These are phyloP conservation scores for Coleophora flavipennella DNA, from an alignment of 2,888 invertebrate species.

Conservation along the genomic window DNA sequence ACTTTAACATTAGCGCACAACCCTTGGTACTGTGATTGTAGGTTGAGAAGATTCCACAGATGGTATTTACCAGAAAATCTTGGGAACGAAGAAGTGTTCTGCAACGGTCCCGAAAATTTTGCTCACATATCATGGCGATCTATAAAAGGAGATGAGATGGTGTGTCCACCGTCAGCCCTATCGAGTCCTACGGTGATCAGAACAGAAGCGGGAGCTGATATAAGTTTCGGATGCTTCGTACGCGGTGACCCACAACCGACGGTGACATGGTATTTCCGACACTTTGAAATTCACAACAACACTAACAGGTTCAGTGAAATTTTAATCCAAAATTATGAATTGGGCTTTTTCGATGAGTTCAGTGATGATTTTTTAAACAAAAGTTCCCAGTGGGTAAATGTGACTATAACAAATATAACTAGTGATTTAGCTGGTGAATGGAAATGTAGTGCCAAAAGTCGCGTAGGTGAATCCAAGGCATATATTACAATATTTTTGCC, in stretches of 20 bases:
- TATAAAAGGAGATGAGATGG: conserved; percentile 81
- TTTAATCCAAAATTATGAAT: conserved; percentile 36
- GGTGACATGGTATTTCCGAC: conserved; percentile 85
- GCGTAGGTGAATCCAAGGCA: conserved; percentile 72
- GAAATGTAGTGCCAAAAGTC: conserved; percentile 83
- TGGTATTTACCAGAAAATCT: conserved; percentile 87
- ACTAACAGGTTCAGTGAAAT: conserved; percentile 47
- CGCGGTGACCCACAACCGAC: conserved; percentile 87
- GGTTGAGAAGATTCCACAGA: conserved; percentile 83
- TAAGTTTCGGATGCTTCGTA: conserved; percentile 85
- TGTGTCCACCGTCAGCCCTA: conserved; percentile 82
- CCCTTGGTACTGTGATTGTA: conserved; percentile 93
- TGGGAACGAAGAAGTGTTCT: conserved; percentile 80
- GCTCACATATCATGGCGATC: conserved; percentile 81
- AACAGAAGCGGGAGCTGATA: conserved; percentile 86
- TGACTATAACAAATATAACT: conserved; percentile 86
- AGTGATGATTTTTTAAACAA: conserved; percentile 53
- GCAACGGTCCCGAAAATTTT: conserved; percentile 78
- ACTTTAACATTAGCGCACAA: conserved; percentile 87
- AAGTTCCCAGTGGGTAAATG: conserved; percentile 81
- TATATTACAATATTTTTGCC: conserved; percentile 72
- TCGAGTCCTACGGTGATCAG: conserved; percentile 73
- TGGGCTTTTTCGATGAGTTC: conserved; percentile 45
- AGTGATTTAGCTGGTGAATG: conserved; percentile 89
- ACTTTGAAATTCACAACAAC: conserved; percentile 50